These are phyloP conservation scores for Alloscopus bannaensis DNA, from an alignment of 2,888 invertebrate species.

Conservation along the genomic window DNA sequence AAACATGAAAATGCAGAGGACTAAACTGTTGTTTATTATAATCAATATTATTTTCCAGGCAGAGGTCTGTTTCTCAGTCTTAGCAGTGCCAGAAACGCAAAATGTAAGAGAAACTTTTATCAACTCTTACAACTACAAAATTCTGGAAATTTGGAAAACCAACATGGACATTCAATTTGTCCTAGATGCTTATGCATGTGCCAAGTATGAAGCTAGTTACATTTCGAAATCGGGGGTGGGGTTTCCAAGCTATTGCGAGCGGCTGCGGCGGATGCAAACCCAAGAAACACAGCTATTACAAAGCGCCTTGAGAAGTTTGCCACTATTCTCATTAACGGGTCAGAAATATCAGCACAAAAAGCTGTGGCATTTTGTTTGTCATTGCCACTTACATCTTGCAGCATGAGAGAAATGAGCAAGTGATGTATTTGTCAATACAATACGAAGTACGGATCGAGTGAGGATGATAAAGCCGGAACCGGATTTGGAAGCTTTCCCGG, in stretches of 20 bases:
- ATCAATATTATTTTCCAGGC: no score
- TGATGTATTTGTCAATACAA: slow-evolving; percentile 71
- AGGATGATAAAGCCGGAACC: slow-evolving; percentile 34
- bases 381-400: slow-evolving; percentile 48
- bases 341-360: slow-evolving; percentile 73
- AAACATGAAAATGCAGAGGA: no score
- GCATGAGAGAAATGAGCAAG: no score
- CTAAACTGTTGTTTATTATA: no score
- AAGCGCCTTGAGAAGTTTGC: slow-evolving; percentile 69
- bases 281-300: slow-evolving; percentile 67
- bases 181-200: slow-evolving; percentile 74
- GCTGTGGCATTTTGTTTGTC: slow-evolving; percentile 68
- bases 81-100: slow-evolving; percentile 63
- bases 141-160: slow-evolving; percentile 73
- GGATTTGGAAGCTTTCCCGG: slow-evolving; percentile 48
- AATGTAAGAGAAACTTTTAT: background rate
- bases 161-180: slow-evolving; percentile 75
- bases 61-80: no score
- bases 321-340: slow-evolving; percentile 66
- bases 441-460: slow-evolving; percentile 33
- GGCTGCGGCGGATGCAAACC: slow-evolving; percentile 70
- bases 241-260: slow-evolving; percentile 70
- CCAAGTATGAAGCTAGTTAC: slow-evolving; percentile 74
- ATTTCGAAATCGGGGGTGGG: slow-evolving; percentile 68
- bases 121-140: slow-evolving; percentile 68